Percentiles rank a stretch among this genome's conserved stretches.
Conservation (phyloP, 2,113 vertebrate genomes). For the Riparia riparia region DNA sequence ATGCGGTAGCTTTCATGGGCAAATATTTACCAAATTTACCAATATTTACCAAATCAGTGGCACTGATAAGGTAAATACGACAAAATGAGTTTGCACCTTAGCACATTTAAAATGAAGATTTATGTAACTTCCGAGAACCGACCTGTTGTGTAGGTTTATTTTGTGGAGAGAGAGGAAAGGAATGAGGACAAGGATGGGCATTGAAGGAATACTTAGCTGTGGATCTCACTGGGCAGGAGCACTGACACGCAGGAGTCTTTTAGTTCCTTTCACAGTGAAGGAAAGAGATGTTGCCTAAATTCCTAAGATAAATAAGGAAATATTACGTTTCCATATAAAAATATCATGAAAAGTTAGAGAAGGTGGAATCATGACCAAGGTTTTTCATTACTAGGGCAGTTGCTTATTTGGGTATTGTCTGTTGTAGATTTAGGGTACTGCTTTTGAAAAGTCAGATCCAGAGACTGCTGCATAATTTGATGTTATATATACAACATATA, state of each 20-base stretch:
- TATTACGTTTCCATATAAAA: background rate
- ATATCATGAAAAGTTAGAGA: background rate
- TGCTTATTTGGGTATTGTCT: background rate
- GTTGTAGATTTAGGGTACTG: background rate
- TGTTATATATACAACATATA: background rate
- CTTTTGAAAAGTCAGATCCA: background rate
- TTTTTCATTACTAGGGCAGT: background rate
- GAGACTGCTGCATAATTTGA: background rate
- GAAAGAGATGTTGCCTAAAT: background rate
- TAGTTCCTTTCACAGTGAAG: background rate
- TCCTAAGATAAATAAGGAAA: background rate
- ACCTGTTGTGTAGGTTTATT: background rate
- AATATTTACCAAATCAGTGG: background rate
- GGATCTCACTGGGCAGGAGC: background rate
- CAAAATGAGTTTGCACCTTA: background rate
- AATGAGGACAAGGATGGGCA: background rate
- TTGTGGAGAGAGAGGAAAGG: background rate
- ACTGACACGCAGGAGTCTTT: background rate
- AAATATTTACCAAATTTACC: background rate
- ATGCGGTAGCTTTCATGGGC: background rate
- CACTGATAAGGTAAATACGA: background rate
- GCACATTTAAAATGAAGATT: background rate
- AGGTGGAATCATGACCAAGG: background rate
- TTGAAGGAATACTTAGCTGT: background rate
- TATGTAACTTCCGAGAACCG: background rate